Base-by-base conservation (phyloP, 2,888 invertebrate species). In the Ormia ochracea region DNA sequence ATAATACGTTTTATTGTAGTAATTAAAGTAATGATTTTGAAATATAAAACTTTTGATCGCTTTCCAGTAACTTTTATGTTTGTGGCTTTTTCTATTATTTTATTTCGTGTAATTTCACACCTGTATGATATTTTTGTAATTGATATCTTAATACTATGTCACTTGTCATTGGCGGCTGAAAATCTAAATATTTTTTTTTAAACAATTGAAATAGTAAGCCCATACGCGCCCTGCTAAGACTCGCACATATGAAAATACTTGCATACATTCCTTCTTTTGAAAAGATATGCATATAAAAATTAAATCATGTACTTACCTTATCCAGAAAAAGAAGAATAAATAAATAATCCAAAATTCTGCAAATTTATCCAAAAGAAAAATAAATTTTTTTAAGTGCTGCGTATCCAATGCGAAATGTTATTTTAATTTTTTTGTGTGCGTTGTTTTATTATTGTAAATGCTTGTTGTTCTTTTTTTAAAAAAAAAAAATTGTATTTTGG, bases 261-360 rank as follows among this genome's bases (percentile, higher is more conserved):
- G n/a, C n/a, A n/a, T 3, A 6, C 28, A 28, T 28, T 28, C 6
- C 6, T 28, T 28, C 6, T 6, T 28, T 14, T 9, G 19, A 28
- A 52, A 31, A 28, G 17, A 31, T 28, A 10, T 52, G 31, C 33
- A 4, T 12, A n/a, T n/a, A n/a, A n/a, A n/a, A 3, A 0, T 48
- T 23, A n/a, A 7, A 1, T 12, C 4, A 1, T 6, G 9, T 36
- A 74, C 75, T 50, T 52, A 75, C 75, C 66, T 75, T 75, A 10
- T 43, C 23, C 59, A 17, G 17, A 31, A 52, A 48, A 23, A 48
- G 5, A 54, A 38, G 7, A 23, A 9, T 28, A 28, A 2, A 56
- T 43, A 54, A 43, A 43, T 75, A 75, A 75, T 75, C 75, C 75
- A 68, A 59, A 58, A 58, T 43, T 63, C 28, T 21, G 45, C 48